phyloP scores from a whole-genome alignment of 2,113 vertebrate species.

The Cygnus atratus region DNA sequence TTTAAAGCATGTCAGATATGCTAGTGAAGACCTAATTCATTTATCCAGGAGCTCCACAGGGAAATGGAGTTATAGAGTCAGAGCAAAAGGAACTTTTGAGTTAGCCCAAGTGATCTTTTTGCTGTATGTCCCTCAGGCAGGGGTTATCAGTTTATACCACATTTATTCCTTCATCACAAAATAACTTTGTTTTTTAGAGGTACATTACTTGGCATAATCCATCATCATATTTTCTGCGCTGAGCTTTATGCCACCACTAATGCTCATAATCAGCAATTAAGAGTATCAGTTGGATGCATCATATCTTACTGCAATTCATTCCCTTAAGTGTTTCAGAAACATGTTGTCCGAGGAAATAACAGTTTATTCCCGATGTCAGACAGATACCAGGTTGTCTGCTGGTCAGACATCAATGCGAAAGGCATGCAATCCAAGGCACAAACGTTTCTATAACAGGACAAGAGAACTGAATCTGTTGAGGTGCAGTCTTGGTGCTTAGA shows the following conservation, averaged over 20 bases:
- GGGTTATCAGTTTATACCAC: background rate
- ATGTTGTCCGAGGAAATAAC: accelerated
- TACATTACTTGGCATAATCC: background rate
- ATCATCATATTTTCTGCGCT: background rate
- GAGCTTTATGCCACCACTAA: background rate
- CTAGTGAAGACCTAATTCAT: background rate
- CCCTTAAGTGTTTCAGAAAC: background rate
- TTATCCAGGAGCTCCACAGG: background rate
- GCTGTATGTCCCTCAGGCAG: background rate
- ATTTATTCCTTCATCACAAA: background rate
- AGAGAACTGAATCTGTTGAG: background rate
- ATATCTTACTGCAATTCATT: background rate
- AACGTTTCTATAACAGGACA: background rate
- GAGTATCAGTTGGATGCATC: background rate
- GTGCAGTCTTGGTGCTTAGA: background rate
- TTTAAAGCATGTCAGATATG: background rate
- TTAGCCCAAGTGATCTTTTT: background rate
- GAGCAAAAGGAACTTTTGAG: background rate
- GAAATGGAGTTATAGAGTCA: background rate
- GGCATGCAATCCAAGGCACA: background rate
- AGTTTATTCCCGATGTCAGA: background rate
- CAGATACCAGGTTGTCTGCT: background rate
- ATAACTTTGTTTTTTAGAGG: background rate
- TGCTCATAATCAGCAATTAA: background rate
- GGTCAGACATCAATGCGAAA: background rate